A percentile compares a stretch with the other conserved stretches of the same genome.
Conservation (phyloP, 1,140 invertebrate genomes). For the Antheraea mylitta region DNA sequence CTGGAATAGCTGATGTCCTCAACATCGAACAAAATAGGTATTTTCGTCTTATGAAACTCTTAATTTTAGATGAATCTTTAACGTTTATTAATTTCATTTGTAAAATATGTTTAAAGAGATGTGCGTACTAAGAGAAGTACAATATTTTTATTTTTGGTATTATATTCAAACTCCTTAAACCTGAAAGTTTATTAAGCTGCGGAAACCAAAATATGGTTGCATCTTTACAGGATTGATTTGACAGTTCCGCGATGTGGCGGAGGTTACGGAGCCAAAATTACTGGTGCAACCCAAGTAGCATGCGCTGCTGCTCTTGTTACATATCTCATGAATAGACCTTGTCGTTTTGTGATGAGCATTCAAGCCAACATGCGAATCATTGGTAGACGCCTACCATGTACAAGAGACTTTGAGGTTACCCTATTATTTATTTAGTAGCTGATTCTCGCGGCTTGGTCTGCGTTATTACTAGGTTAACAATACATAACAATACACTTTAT, state of each 20-base stretch:
- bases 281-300: slow-evolving; percentile 68
- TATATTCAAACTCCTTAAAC: too few species aligned
- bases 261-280: slow-evolving; percentile 81
- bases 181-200: too few species aligned
- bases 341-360: slow-evolving; percentile 81
- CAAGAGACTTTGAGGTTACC: slow-evolving; percentile 80
- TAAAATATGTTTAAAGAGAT: too few species aligned
- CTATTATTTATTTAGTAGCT: too few species aligned
- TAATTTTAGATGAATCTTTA: too few species aligned
- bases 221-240: slow-evolving; percentile 78
- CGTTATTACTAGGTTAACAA: too few species aligned
- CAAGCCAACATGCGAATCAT: slow-evolving; percentile 81
- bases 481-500: too few species aligned
- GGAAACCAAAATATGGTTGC: too few species aligned
- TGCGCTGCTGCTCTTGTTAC: slow-evolving; percentile 80
- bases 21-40: slow-evolving; percentile 58
- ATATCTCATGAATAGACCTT: slow-evolving; percentile 79
- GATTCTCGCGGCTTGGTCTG: too few species aligned
- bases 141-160: too few species aligned
- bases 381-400: slow-evolving; percentile 80
- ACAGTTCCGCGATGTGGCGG: slow-evolving; percentile 80
- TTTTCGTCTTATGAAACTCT: neutral
- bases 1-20: slow-evolving; percentile 80
- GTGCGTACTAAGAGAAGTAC: too few species aligned
- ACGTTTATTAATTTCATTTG: too few species aligned